These are phyloP conservation scores for Gallinago paraguaiae DNA, from an alignment of 2,113 vertebrate species.

Conservation along the genomic window DNA sequence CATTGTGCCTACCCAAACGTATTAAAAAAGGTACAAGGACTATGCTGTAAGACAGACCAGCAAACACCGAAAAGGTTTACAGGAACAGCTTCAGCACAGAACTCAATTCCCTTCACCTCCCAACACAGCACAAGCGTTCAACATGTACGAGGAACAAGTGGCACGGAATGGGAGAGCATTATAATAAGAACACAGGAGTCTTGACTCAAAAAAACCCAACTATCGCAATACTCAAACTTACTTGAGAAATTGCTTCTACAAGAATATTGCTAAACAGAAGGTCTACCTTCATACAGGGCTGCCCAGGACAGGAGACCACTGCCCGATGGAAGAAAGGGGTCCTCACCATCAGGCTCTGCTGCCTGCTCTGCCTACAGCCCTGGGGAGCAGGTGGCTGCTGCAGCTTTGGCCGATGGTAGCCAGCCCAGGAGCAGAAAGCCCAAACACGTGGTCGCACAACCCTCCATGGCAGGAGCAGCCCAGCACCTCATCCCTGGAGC, in stretches of 20 bases:
- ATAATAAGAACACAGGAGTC: neutral
- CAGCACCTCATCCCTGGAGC: neutral
- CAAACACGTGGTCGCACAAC: neutral
- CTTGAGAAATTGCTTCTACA: neutral
- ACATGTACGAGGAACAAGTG: neutral
- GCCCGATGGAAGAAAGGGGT: neutral
- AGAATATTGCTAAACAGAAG: neutral
- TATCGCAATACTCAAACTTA: neutral
- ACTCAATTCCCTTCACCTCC: neutral
- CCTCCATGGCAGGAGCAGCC: neutral
- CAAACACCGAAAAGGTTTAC: neutral
- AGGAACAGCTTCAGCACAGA: neutral
- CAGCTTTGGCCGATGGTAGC: neutral
- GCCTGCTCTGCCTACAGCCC: neutral
- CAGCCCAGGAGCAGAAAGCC: neutral
- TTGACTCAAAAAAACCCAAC: neutral
- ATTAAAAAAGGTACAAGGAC: neutral
- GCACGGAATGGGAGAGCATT: neutral
- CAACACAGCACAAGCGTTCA: neutral
- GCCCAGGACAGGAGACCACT: neutral
- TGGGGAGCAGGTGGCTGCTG: neutral
- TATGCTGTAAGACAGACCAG: neutral
- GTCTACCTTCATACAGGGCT: neutral
- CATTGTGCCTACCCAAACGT: neutral
- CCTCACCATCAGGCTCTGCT: rapidly evolving